Base-by-base conservation (phyloP, 1,140 invertebrate genomes). In the Ceratitis capitata region DNA sequence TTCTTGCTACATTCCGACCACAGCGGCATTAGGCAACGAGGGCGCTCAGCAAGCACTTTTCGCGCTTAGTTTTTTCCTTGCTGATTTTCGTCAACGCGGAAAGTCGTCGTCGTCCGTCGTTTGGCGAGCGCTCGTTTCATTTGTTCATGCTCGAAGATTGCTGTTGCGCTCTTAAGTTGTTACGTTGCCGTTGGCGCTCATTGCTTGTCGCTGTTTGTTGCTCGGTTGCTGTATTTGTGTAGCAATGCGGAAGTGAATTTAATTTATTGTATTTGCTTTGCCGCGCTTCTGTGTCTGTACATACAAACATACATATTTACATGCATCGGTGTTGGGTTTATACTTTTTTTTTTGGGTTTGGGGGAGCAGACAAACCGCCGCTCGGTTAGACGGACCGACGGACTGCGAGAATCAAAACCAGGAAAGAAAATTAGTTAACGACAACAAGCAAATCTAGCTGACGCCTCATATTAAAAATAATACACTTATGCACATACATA, bases 191-290 rank as follows among this genome's bases (percentile, higher is more conserved):
- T 83, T 58, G 51, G 47, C 47, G 56, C 61, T n/a, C 23, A 74
- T 58, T 56, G 64, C 19, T 23, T 56, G 51, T 19, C 16, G 19
- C 14, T 53, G 6, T 32, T 2, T 85, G 42, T 61, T 26, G 82
- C 45, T 84, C n/a, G n/a, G 64, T 69, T 82, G 42, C 42, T 85
- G 64, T 85, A 51, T 86, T 85, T 85, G 83, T 89, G 89, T 88
- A 91, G 89, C 90, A 91, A 91, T 91, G 90, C 90, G 90, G 90
- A 91, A 91, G 90, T 91, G 90, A 91, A 90, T 90, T 91, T 91
- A 91, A 91, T 91, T 91, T 91, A 91, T 91, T 91, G 88, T 89
- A 88, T 89, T 89, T 91, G 89, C 69, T 45, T 45, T 89, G 87
- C 84, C 87, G 69, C 49, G 32, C 69, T 82, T 85, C 53, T 85